A percentile compares a stretch with the other conserved stretches of the same genome.
Conservation (phyloP, 2,797 vertebrate genomes). For the Scyliorhinus canicula region DNA sequence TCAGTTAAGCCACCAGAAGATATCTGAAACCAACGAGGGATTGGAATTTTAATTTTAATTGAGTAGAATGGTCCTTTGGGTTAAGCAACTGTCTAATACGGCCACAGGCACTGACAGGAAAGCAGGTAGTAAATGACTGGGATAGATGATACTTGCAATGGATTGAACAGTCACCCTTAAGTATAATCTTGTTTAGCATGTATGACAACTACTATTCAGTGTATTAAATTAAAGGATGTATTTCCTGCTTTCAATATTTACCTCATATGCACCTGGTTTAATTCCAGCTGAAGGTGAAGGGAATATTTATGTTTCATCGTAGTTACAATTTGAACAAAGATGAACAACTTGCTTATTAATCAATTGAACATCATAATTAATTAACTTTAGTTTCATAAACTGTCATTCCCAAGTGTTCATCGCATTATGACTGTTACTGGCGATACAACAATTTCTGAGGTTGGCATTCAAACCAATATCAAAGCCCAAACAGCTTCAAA, state of each 20-base stretch:
- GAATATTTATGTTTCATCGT: not conserved
- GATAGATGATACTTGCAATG: not conserved
- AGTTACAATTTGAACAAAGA: not conserved
- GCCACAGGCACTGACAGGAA: not conserved
- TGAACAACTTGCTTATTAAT: not conserved
- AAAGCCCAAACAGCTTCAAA: not conserved
- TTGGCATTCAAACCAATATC: not conserved
- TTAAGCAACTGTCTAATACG: not conserved
- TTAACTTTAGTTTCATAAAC: not conserved
- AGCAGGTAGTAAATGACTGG: not conserved
- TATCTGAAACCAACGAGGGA: not conserved
- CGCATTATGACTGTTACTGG: not conserved
- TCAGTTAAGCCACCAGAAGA: not conserved
- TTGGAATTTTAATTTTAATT: constrained; percentile 11
- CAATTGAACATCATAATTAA: not conserved
- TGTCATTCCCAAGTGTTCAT: not conserved
- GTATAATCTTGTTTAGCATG: not conserved
- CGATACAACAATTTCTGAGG: not conserved
- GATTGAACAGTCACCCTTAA: not conserved
- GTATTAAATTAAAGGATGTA: not conserved
- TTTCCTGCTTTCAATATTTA: not conserved
- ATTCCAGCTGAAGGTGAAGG: constrained; percentile 6
- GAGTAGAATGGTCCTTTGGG: not conserved
- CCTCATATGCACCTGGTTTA: not conserved
- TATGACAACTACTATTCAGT: not conserved